A percentile compares a stretch with the other conserved stretches of the same genome.
Conservation (phyloP, 2,797 vertebrate species). For the Eurystomus glaucurus region DNA sequence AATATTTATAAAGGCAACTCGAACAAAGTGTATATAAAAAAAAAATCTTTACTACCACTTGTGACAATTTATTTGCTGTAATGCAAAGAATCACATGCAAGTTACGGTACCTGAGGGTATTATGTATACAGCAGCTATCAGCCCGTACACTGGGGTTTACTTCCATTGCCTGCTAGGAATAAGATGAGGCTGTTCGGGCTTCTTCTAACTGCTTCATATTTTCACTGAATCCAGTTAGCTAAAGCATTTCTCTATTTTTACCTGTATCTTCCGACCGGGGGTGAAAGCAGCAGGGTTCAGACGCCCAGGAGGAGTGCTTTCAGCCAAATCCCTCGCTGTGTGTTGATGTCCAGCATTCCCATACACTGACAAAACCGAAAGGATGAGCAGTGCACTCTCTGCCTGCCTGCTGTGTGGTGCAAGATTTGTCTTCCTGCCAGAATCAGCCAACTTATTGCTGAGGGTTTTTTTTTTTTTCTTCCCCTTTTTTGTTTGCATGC, state of each 20-base stretch:
- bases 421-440: conserved; percentile 85
- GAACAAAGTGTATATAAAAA: conserved; percentile 5
- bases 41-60: conserved; percentile 4
- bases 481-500: not conserved
- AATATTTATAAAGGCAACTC: conserved; percentile 63
- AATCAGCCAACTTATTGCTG: conserved; percentile 83
- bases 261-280: conserved; percentile 73
- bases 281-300: conserved; percentile 54
- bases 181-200: conserved; percentile 38
- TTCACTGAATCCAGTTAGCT: not conserved
- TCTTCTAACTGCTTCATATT: conserved; percentile 13
- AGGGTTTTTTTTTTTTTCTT: not conserved
- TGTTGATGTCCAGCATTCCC: conserved; percentile 83
- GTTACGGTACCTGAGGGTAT: conserved; percentile 30
- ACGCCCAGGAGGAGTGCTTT: not conserved
- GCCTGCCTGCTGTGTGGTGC: conserved; percentile 82
- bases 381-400: conserved; percentile 79
- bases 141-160: conserved; percentile 8
- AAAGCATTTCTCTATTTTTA: conserved; percentile 61
- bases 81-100: not conserved
- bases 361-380: conserved; percentile 78
- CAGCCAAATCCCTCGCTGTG: conserved; percentile 57
- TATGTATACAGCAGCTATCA: not conserved
- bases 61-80: conserved; percentile 35
- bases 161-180: conserved; percentile 13